A percentile compares a stretch with the other conserved stretches of the same genome.
These are phyloP conservation scores for Meta bourneti DNA, from an alignment of 2,888 invertebrate species.

Conservation along the genomic window DNA sequence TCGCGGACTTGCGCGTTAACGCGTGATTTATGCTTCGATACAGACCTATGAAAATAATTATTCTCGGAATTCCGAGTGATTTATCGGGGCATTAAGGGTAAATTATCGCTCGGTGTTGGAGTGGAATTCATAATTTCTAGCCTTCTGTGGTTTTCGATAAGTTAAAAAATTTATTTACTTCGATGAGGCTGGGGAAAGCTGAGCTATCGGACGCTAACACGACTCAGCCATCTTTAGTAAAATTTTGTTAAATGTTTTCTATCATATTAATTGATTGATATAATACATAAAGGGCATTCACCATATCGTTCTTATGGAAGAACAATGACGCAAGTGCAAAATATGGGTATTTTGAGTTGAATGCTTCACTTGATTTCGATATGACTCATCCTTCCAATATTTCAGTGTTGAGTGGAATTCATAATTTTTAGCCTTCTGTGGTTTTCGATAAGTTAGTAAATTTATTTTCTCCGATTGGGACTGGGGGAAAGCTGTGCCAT, in stretches of 20 bases:
- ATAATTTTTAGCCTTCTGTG: background rate
- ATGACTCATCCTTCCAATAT: no score
- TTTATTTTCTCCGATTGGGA: background rate
- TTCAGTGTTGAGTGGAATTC: background rate
- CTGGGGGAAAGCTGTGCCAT: background rate
- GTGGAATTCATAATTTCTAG: background rate
- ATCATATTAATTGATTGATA: no score
- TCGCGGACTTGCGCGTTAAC: background rate
- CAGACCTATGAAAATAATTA: slow-evolving; percentile 18
- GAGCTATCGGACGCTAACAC: background rate
- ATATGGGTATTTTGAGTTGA: no score
- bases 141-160: slow-evolving; percentile 2
- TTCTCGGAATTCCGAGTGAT: slow-evolving; percentile 4
- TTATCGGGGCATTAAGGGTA: slow-evolving; percentile 19
- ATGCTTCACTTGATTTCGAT: no score
- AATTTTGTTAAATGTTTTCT: background rate
- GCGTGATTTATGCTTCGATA: slow-evolving; percentile 24
- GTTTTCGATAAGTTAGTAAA: slow-evolving; percentile 11
- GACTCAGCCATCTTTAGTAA: background rate
- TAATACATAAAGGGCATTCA: no score
- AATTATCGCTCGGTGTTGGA: background rate
- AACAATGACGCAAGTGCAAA: no score
- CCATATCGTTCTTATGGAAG: no score
- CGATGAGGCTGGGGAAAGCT: background rate
- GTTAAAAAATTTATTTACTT: background rate